Evolutionary conservation across 2,797 vertebrate genomes (phyloP).

Genomic region (Parauchenoglanis ngamensis): DNA sequence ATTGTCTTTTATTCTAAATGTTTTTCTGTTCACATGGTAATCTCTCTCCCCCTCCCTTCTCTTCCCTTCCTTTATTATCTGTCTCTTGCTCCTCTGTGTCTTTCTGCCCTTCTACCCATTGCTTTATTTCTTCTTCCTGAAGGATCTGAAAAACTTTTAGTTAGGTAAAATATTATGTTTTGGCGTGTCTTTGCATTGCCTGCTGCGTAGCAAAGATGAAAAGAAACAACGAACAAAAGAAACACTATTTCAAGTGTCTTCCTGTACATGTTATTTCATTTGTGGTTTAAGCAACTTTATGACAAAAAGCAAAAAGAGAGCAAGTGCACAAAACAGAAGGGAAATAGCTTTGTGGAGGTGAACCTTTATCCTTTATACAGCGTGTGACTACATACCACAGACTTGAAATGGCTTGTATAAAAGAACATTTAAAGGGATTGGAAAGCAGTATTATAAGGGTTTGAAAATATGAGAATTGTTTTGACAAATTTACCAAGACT

Average conservation of each 20-base stretch:
- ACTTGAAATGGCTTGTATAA: slow-evolving; percentile 29
- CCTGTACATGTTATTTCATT: slow-evolving; percentile 49
- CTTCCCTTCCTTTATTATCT: not conserved
- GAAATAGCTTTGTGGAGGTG: slow-evolving; percentile 2
- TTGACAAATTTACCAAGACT: slow-evolving; percentile 39
- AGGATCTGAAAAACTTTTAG: slow-evolving; percentile 37
- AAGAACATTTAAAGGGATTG: slow-evolving; percentile 19
- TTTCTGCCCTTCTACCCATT: slow-evolving; percentile 11
- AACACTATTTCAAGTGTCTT: slow-evolving; percentile 53
- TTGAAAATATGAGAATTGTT: slow-evolving; percentile 40
- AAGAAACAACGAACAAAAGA: slow-evolving; percentile 40
- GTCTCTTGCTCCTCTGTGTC: slow-evolving; percentile 16
- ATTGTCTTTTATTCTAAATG: slow-evolving; percentile 65
- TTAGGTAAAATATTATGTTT: slow-evolving; percentile 41
- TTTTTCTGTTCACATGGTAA: slow-evolving; percentile 70
- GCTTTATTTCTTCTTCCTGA: slow-evolving; percentile 28
- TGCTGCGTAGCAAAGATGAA: slow-evolving; percentile 46
- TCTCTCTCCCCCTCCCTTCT: slow-evolving; percentile 61
- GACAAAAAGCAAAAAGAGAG: slow-evolving; percentile 10
- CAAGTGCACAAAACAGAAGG: slow-evolving; percentile 36
- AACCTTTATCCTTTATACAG: slow-evolving; percentile 12
- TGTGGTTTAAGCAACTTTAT: slow-evolving; percentile 41
- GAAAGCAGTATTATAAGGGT: slow-evolving; percentile 37
- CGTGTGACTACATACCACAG: slow-evolving; percentile 26
- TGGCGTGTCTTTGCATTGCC: slow-evolving; percentile 49